Conservation (phyloP, 2,797 vertebrate genomes). For the Coluber constrictor region DNA sequence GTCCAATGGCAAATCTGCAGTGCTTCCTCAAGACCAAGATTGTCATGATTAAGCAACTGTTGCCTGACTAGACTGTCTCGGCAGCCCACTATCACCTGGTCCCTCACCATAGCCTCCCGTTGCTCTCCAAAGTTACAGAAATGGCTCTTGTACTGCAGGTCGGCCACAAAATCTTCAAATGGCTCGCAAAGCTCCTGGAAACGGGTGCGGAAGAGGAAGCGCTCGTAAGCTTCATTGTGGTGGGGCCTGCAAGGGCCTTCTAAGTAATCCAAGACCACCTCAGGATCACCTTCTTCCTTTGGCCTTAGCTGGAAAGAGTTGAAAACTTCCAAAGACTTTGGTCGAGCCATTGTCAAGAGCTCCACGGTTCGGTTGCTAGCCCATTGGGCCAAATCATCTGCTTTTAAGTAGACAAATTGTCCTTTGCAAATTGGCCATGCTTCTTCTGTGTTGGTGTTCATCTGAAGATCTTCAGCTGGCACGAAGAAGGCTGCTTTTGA, state of each 20-base stretch:
- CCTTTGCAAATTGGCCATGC: slow-evolving; percentile 11
- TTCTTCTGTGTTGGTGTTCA: not conserved
- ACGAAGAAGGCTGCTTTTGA: not conserved
- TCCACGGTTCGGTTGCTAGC: not conserved
- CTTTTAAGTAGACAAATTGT: slow-evolving; percentile 20
- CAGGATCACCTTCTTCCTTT: not conserved
- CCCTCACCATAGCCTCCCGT: slow-evolving; percentile 5
- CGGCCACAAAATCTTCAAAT: not conserved
- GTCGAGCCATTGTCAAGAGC: not conserved
- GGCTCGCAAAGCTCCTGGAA: slow-evolving; percentile 1
- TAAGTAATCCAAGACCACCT: not conserved
- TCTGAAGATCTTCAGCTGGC: slow-evolving; percentile 16
- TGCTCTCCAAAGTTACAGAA: slow-evolving; percentile 21
- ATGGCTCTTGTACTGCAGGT: not conserved
- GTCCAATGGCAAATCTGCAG: not conserved
- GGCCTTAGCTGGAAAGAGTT: slow-evolving; percentile 8
- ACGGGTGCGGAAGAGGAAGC: slow-evolving; percentile 21
- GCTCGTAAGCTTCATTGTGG: not conserved
- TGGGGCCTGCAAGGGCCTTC: not conserved
- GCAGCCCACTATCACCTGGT: slow-evolving; percentile 13
- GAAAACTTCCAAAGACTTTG: not conserved
- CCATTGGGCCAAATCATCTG: not conserved
- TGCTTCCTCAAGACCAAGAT: not conserved
- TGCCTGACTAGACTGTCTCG: not conserved
- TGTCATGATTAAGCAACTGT: not conserved